Evolutionary conservation across 2,888 invertebrate genomes (phyloP), one percentile per base, ranked within the genome.

Genomic region (Callyntrura guangdongensis): DNA sequence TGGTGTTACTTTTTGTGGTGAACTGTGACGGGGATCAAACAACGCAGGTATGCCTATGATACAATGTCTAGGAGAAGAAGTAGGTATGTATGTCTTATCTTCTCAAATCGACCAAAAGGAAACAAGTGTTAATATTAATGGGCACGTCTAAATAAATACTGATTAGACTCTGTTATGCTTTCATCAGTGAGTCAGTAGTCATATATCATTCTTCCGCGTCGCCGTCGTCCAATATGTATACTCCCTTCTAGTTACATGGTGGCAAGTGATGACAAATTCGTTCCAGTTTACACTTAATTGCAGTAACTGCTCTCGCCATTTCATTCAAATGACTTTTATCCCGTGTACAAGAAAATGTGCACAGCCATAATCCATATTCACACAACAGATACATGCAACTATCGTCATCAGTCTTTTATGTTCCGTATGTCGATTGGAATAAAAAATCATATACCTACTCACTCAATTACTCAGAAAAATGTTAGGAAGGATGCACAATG

Each of bases 201-300:
- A n/a, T 83, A 83, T 83, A 64, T 83, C 83, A 83, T 83, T 25
- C 17, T 6, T 36, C 14, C 22, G n/a, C n/a, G n/a, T n/a, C n/a
- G 11, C 8, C 9, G 8, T 64, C 45, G 36, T 36, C 36, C 36
- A 59, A 20, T 11, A 47, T 20, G 82, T 17, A 22, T 20, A 2
- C 45, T 47, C 79, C 59, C 79, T 92, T 36, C 2, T 92, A 94
- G 92, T 93, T 93, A 93, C 92, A 93, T 93, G 91, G 91, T 92
- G 92, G 94, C 93, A 94, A 94, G 93, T 92, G 94, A 93, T 94
- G 94, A 94, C 94, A 94, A 93, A 94, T 94, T 94, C 93, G 94
- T 93, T 93, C 92, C 94, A 93, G 94, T 92, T 36, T 93, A 82
- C 93, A 93, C 92, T 92, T 86, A 86, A 93, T 94, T 94, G 91